Percentiles rank a stretch among this genome's conserved stretches.
Evolutionary conservation across 1,140 invertebrate species (phyloP).

Genomic region (Geopemphigus sp.): DNA sequence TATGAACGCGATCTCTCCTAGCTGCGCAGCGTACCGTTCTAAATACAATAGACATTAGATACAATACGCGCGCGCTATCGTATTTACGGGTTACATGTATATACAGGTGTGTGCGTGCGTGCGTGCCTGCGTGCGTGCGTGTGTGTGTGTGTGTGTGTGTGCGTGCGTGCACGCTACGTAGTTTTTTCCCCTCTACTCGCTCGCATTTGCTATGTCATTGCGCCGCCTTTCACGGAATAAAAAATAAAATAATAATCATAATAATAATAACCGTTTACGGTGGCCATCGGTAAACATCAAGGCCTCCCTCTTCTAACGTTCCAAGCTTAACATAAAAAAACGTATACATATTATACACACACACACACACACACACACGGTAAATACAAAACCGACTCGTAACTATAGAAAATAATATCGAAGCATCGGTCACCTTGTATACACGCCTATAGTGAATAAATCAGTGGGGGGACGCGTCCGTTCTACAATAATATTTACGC

Average conservation of each 20-base stretch:
- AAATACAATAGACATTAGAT: conserved; percentile 8
- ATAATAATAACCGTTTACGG: conserved; percentile 42
- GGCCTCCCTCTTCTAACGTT: not conserved
- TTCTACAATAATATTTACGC: not conserved
- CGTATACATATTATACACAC: not conserved
- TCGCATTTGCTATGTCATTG: conserved; percentile 37
- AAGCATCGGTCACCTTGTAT: not conserved
- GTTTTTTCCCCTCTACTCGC: conserved; percentile 5
- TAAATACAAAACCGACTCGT: too few species aligned
- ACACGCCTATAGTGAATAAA: not conserved
- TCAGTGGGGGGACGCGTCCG: not conserved
- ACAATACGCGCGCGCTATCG: not conserved
- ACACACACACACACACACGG: not conserved
- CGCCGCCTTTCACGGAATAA: conserved; percentile 33
- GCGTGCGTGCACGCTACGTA: not conserved
- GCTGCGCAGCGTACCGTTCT: not conserved
- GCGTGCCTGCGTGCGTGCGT: too few species aligned
- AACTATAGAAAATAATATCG: conserved; percentile 6
- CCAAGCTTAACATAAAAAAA: not conserved
- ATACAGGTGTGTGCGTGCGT: not conserved
- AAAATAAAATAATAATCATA: conserved; percentile 8
- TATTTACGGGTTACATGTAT: too few species aligned
- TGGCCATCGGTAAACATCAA: conserved; percentile 49
- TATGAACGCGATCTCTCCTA: conserved; percentile 37
- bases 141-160: not conserved